A percentile compares a stretch with the other conserved stretches of the same genome.
Conservation (phyloP, 2,888 invertebrate genomes). For the Mythimna vitellina region DNA sequence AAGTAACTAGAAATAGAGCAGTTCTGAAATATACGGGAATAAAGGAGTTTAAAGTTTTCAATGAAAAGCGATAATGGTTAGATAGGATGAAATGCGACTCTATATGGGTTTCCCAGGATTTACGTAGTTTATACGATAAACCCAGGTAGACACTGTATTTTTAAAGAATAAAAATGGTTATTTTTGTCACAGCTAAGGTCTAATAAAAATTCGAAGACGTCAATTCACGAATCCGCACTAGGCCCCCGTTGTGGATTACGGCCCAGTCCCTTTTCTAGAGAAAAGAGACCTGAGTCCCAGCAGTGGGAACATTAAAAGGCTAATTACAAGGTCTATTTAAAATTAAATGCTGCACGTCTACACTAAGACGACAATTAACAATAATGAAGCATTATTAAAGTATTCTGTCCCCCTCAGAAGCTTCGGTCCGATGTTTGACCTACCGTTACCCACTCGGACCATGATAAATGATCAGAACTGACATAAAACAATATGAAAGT, state of each 20-base stretch:
- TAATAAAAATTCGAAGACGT: no score
- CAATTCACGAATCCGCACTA: no score
- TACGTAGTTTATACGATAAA: constrained; percentile 7
- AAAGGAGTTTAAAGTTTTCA: constrained; percentile 52
- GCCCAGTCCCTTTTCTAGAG: no score
- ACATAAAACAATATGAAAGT: constrained; percentile 75
- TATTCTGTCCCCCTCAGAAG: constrained; percentile 36
- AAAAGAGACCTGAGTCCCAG: no score
- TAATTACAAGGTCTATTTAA: constrained; percentile 4
- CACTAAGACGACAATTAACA: background rate
- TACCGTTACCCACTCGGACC: constrained; percentile 69
- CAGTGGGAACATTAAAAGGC: no score
- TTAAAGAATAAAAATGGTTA: constrained; percentile 10
- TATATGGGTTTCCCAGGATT: constrained; percentile 21
- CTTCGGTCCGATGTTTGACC: constrained; percentile 57
- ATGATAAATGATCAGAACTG: constrained; percentile 76
- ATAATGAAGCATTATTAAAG: constrained; percentile 43
- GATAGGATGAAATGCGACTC: constrained; percentile 33
- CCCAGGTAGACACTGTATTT: constrained; percentile 8
- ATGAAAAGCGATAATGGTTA: constrained; percentile 42
- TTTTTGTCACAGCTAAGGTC: background rate
- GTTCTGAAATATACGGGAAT: constrained; percentile 48
- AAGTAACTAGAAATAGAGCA: constrained; percentile 50
- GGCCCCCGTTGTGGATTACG: no score
- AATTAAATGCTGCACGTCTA: constrained; percentile 5